Percentiles rank a stretch among this genome's conserved stretches.
Evolutionary conservation across 1,140 invertebrate species (phyloP).

Genomic region (Microplitis mediator): DNA sequence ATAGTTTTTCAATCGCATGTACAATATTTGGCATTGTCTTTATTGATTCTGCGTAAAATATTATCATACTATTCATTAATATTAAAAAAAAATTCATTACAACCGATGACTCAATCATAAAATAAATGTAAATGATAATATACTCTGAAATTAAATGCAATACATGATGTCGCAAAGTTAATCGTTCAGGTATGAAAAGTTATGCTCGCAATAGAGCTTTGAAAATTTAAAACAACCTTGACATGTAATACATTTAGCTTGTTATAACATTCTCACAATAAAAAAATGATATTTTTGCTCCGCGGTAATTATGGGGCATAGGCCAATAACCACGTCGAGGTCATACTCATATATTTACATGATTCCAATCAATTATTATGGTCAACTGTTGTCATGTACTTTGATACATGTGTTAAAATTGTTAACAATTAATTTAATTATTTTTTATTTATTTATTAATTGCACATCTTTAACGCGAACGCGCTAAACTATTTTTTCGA

Average conservation of each 20-base stretch:
- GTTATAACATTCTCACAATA: background rate
- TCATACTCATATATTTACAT: background rate
- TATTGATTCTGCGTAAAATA: background rate
- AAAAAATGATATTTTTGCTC: background rate
- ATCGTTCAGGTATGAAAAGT: background rate
- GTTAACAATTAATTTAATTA: background rate
- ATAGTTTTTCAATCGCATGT: background rate
- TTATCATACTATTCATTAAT: background rate
- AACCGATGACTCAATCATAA: background rate
- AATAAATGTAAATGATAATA: background rate
- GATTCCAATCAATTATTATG: background rate
- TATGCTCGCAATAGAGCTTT: background rate
- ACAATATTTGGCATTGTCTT: background rate
- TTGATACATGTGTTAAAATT: too few species aligned
- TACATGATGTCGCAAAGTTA: constrained; percentile 4
- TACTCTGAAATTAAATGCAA: background rate
- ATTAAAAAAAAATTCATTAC: background rate
- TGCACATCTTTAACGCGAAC: too few species aligned
- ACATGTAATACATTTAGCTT: constrained; percentile 1
- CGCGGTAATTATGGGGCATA: background rate
- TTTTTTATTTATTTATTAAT: too few species aligned
- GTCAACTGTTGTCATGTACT: too few species aligned
- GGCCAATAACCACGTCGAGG: background rate
- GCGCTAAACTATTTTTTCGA: too few species aligned
- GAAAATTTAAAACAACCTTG: background rate